Conservation (phyloP, 1,140 invertebrate genomes). For the Cryptotermes secundus region DNA sequence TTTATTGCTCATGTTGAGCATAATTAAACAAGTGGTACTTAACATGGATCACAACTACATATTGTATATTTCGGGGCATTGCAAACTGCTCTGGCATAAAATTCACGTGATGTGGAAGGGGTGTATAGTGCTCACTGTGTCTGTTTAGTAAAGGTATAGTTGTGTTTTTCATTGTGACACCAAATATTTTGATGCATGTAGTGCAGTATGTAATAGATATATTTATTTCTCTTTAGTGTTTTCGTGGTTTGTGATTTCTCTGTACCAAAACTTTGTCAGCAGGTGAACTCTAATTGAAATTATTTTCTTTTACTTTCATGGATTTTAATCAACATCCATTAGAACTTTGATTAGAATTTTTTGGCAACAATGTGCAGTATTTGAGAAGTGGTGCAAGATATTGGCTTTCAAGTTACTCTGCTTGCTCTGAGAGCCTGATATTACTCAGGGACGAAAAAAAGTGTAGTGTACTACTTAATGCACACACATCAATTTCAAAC, state of each 20-base stretch:
- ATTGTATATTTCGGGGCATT: neutral
- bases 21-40: conserved; percentile 1
- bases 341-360: neutral
- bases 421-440: neutral
- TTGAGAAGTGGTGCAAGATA: neutral
- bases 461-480: no score
- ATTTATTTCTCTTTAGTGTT: conserved; percentile 16
- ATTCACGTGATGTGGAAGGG: neutral
- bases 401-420: neutral
- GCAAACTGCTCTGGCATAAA: neutral
- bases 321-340: neutral
- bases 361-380: neutral
- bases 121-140: neutral
- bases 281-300: neutral
- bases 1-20: neutral
- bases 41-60: neutral
- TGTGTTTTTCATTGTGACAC: neutral
- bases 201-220: neutral
- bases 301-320: neutral
- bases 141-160: neutral
- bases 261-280: neutral
- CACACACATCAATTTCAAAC: neutral
- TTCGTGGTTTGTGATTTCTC: neutral
- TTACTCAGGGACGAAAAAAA: conserved; percentile 1
- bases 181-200: conserved; percentile 16